Base-by-base conservation (phyloP, 2,888 invertebrate species). In the Mythimna vitellina region DNA sequence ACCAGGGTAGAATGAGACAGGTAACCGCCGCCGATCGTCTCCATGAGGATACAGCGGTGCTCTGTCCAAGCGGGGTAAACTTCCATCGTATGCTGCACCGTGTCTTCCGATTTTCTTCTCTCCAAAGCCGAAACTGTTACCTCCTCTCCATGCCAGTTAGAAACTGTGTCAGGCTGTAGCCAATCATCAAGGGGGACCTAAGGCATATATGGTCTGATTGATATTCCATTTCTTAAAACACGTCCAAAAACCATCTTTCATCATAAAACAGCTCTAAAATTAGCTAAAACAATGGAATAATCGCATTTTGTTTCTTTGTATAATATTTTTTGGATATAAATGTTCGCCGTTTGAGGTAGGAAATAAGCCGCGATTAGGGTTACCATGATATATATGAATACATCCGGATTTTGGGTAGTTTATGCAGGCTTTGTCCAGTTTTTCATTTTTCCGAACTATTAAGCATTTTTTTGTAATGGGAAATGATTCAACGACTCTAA, bases 211-310 rank as follows among this genome's bases (percentile, higher is more conserved):
- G 4, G 25, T 14, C n/a, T 7, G 3, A 20, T 67, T 25, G 9
- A 35, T 35, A 38, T 29, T 54, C 6, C 1, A 22, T 7, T 17
- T 0, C 14, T 56, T 56, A 56, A 35, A 46, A 56, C 4, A 29
- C 20, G 9, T 20, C 1, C 5, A 17, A 54, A 70, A 46, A 25
- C 12, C 1, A 63, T 65, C 17, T 62, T 72, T 8, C 6, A 0
- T 25, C 25, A 63, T 58, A 64, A 78, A 78, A 65, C 14, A 32
- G 38, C 46, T 25, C 54, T 65, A 58, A 62, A 68, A 63, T 78
- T 58, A 64, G n/a, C n/a, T 53, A 57, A 53, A 73, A 35, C 51
- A 63, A 56, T 14, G 9, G 6, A 64, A 22, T 29, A 35, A 78
- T n/a, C 29, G 29, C n/a, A 51, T 65, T 78, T 42, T 10, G n/a